Conservation (phyloP, 2,888 invertebrate species). For the Archaeoteleia sp. region DNA sequence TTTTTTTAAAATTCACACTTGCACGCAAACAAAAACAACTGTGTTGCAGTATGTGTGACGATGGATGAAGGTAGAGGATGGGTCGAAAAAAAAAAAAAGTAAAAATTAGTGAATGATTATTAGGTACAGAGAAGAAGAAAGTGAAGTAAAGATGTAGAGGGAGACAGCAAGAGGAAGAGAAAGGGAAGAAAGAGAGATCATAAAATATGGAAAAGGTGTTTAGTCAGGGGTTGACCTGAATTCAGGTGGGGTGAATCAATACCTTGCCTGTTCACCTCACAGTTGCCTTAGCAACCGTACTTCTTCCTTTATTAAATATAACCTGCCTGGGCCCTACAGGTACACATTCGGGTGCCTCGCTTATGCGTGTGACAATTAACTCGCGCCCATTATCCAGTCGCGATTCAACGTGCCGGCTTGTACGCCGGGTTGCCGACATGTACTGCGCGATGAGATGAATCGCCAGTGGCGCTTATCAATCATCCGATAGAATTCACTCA, state of each 20-base stretch:
- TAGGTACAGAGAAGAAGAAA: constrained; percentile 9
- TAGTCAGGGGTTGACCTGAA: constrained; percentile 74
- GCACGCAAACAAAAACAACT: too few relatives aligned
- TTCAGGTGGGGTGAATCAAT: constrained; percentile 75
- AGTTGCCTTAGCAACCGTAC: constrained; percentile 73
- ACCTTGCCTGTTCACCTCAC: constrained; percentile 73
- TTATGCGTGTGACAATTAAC: constrained; percentile 14
- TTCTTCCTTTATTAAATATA: constrained; percentile 73
- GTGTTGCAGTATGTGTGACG: too few relatives aligned
- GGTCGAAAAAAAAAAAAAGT: constrained; percentile 1
- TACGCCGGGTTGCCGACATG: too few relatives aligned
- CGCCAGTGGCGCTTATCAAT: too few relatives aligned
- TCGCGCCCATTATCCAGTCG: constrained; percentile 5
- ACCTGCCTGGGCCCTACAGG: constrained; percentile 59
- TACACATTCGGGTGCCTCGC: constrained; percentile 8
- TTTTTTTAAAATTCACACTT: too few relatives aligned
- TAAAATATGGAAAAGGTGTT: constrained; percentile 69
- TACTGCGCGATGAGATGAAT: too few relatives aligned
- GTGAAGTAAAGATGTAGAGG: too few relatives aligned
- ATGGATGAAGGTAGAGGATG: constrained; percentile 1
- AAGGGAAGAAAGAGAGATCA: constrained; percentile 40
- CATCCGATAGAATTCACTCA: too few relatives aligned
- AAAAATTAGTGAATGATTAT: constrained; percentile 12
- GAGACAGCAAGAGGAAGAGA: constrained; percentile 16
- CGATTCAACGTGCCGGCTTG: constrained; percentile 8